phyloP scores from a whole-genome alignment of 2,797 vertebrate genomes.

The Coranthus polyacanthus region DNA sequence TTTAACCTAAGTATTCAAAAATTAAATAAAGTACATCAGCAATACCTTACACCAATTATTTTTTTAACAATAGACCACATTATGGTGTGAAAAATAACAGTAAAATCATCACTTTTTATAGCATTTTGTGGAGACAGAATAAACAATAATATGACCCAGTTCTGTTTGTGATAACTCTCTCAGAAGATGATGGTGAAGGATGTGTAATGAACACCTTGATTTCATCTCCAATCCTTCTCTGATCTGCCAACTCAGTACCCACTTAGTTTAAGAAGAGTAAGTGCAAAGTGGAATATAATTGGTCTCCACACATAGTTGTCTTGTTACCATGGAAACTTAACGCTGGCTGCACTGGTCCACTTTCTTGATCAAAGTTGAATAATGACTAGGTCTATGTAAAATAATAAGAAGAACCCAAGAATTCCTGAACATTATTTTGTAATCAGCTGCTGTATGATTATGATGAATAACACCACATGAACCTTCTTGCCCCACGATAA shows the following conservation, averaged over 20 bases:
- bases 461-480: background rate
- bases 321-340: slow-evolving; percentile 31
- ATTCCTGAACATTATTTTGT: no score
- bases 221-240: slow-evolving; percentile 2
- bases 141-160: background rate
- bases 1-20: no score
- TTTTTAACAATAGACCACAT: no score
- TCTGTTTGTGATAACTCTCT: background rate
- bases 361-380: background rate
- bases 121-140: background rate
- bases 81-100: no score
- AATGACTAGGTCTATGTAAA: background rate
- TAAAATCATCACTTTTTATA: background rate
- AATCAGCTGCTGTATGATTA: background rate
- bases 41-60: no score
- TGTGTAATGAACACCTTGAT: slow-evolving; percentile 5
- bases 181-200: background rate
- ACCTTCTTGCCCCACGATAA: background rate
- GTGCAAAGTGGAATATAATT: slow-evolving; percentile 27
- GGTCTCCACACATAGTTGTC: slow-evolving; percentile 12
- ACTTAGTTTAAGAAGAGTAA: slow-evolving; percentile 23
- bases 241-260: slow-evolving; percentile 23
- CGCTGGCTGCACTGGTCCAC: background rate
- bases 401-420: no score
- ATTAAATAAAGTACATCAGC: no score